Evolutionary conservation across 1,140 invertebrate genomes (phyloP).

Genomic region (Drosophila nikananu): DNA sequence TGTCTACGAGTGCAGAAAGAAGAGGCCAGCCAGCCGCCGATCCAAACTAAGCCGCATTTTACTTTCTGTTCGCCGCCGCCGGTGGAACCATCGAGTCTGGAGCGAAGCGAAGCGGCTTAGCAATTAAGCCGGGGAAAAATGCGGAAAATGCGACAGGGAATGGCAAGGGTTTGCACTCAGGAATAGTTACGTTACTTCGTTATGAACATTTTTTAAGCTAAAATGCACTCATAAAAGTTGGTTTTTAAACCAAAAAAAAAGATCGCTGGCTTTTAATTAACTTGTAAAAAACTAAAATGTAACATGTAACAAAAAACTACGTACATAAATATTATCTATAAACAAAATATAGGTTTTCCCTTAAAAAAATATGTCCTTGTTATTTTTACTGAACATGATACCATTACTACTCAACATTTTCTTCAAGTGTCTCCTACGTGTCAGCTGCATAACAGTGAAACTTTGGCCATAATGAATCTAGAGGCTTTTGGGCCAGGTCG

Average conservation of each 20-base stretch:
- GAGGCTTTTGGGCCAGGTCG: constrained; percentile 23
- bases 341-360: rapidly evolving
- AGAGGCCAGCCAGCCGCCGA: constrained; percentile 2
- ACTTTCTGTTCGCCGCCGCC: constrained; percentile 57
- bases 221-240: neutral
- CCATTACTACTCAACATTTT: neutral
- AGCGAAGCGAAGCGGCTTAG: constrained; percentile 34
- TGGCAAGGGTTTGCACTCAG: constrained; percentile 19
- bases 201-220: neutral
- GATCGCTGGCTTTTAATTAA: neutral
- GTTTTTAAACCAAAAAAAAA: neutral
- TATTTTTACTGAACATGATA: neutral
- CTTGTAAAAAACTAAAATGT: neutral
- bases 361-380: too few relatives aligned
- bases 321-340: too few relatives aligned
- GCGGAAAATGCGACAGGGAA: constrained; percentile 45
- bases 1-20: constrained; percentile 73
- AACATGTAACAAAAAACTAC: neutral
- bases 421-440: constrained; percentile 1
- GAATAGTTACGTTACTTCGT: constrained; percentile 3
- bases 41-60: constrained; percentile 54
- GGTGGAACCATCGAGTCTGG: constrained; percentile 33
- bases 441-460: constrained; percentile 48
- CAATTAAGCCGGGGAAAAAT: constrained; percentile 71
- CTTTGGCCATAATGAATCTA: constrained; percentile 45